These are phyloP conservation scores for Nebria brevicollis DNA, from an alignment of 2,888 invertebrate genomes.

Conservation along the genomic window DNA sequence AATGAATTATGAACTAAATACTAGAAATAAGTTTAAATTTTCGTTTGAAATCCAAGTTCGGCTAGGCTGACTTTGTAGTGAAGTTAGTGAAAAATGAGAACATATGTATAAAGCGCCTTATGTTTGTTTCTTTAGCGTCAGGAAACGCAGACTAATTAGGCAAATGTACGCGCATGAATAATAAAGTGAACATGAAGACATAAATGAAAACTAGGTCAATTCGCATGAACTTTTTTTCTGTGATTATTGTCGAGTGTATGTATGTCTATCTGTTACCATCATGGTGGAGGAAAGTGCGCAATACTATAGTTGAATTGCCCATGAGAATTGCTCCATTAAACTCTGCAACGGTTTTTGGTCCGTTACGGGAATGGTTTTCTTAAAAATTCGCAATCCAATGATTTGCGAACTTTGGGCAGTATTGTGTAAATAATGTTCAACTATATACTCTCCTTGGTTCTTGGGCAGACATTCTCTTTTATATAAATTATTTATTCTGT, in stretches of 20 bases:
- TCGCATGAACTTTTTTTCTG: conserved; percentile 25
- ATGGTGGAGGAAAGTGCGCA: conserved; percentile 5
- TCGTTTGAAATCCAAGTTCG: no score
- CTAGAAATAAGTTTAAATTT: no score
- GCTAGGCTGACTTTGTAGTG: neutral
- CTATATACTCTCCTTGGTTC: neutral
- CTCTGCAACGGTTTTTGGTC: conserved; percentile 1
- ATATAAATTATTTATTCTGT: neutral
- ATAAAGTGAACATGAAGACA: conserved; percentile 8
- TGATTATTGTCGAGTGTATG: neutral
- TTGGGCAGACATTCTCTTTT: neutral
- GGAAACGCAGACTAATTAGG: conserved; percentile 26
- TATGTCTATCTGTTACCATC: conserved; percentile 7
- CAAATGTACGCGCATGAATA: conserved; percentile 7
- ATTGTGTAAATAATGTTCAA: neutral
- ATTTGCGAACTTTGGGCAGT: neutral
- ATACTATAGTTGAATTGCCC: neutral
- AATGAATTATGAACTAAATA: no score
- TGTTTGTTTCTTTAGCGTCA: conserved; percentile 4
- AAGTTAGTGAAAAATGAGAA: neutral
- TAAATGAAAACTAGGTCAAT: conserved; percentile 29
- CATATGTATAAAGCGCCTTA: neutral
- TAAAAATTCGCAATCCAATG: conserved; percentile 3
- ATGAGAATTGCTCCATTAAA: conserved; percentile 6
- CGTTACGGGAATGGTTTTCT: conserved; percentile 2